Conservation (phyloP, 1,140 invertebrate genomes). For the Cheumatopsyche charites region DNA sequence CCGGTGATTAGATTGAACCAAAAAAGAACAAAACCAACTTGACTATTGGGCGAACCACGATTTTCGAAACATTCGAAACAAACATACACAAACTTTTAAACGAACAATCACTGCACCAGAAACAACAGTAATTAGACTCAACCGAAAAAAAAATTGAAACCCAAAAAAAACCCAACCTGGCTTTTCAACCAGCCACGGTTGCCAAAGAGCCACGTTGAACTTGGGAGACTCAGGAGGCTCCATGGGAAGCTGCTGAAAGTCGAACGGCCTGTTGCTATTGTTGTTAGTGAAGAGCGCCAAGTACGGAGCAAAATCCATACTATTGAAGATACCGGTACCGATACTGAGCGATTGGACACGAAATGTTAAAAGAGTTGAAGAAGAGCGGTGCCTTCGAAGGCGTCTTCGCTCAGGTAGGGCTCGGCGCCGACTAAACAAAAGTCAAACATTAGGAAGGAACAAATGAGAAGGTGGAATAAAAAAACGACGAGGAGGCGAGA, state of each 20-base stretch:
- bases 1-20: too few relatives aligned
- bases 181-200: slow-evolving; percentile 57
- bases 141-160: too few relatives aligned
- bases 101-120: too few relatives aligned
- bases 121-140: too few relatives aligned
- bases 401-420: slow-evolving; percentile 61
- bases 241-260: slow-evolving; percentile 52
- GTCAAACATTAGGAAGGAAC: slow-evolving; percentile 64
- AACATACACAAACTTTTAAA: too few relatives aligned
- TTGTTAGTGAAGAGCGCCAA: slow-evolving; percentile 55
- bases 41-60: too few relatives aligned
- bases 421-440: slow-evolving; percentile 63
- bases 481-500: slow-evolving; percentile 55
- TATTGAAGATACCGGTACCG: not conserved
- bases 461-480: slow-evolving; percentile 61
- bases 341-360: not conserved
- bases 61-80: too few relatives aligned
- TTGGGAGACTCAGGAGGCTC: slow-evolving; percentile 62
- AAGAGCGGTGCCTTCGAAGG: slow-evolving; percentile 47
- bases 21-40: too few relatives aligned
- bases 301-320: slow-evolving; percentile 60
- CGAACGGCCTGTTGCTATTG: slow-evolving; percentile 47
- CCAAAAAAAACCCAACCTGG: slow-evolving; percentile 34
- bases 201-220: slow-evolving; percentile 60
- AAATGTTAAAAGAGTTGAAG: not conserved